Evolutionary conservation across 2,797 vertebrate species (phyloP), one percentile per base, ranked within the genome.

Genomic region (Argyrosomus regius): DNA sequence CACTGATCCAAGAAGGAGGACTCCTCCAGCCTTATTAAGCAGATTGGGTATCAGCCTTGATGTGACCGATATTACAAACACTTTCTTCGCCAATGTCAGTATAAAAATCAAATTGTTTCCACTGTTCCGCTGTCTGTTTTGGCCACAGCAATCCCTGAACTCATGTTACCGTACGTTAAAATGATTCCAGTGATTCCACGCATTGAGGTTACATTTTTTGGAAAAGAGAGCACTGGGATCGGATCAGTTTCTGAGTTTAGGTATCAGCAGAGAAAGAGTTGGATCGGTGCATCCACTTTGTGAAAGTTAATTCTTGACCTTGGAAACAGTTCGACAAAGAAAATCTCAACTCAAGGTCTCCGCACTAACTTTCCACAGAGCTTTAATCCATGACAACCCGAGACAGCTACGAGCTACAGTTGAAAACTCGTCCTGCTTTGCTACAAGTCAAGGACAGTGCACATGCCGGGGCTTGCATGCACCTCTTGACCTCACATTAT

Each of bases 401-500:
- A 50, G n/a, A 5, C 43, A 17, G 53, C 22, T 7, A 7, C 18
- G 53, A 46, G 24, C 54, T 28, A 48, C 61, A 12, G 16, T 28
- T 64, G 9, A 24, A 53, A 20, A 69, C 17, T 43, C 60, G 53
- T 41, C 16, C 31, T 61, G 57, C 20, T 76, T 41, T 11, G 24
- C 62, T 49, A 24, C 24, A 46, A 49, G 43, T 64, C 58, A 75
- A 71, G 58, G 68, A 24, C 48, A 28, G 58, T 3, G 60, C 39
- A 43, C 59, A 28, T 49, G 61, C 52, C 7, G 0, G 66, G 22
- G 39, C 54, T 48, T 46, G 14, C 80, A 71, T 16, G 14, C n/a
- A 31, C 26, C 56, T 58, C 58, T 54, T 84, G 85, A 92, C 80
- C 82, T 87, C 79, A 84, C 61, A 65, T 79, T 75, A 76, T 83